These are phyloP conservation scores for Macrosteles quadrilineatus DNA, from an alignment of 1,140 invertebrate species.

Conservation along the genomic window DNA sequence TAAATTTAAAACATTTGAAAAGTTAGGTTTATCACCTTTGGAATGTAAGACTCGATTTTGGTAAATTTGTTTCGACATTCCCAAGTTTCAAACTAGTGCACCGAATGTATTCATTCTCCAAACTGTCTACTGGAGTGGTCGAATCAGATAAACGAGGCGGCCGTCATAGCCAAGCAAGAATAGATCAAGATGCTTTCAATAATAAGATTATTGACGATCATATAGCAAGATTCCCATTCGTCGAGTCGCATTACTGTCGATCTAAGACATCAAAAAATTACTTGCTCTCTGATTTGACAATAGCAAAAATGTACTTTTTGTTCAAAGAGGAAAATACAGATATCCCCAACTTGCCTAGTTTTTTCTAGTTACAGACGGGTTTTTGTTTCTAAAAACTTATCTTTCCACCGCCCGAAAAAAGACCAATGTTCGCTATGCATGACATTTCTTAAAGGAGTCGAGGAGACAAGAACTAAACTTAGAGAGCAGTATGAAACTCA, in stretches of 20 bases:
- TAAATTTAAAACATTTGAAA: too few species aligned
- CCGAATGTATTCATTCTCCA: too few species aligned
- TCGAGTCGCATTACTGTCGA: conserved; percentile 4
- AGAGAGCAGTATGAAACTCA: conserved; percentile 2
- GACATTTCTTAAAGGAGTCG: not conserved
- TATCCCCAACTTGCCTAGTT: not conserved
- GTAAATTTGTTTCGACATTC: too few species aligned
- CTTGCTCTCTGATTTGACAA: not conserved
- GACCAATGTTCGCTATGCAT: not conserved
- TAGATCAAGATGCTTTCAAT: not conserved
- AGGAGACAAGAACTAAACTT: not conserved
- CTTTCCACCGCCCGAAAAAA: conserved; percentile 11
- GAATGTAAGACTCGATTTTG: too few species aligned
- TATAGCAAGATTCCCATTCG: not conserved
- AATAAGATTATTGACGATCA: conserved; percentile 9
- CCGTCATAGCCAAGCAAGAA: not conserved
- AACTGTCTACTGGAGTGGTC: not conserved
- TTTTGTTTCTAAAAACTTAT: not conserved
- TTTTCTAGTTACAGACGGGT: conserved; percentile 17
- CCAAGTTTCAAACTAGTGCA: too few species aligned
- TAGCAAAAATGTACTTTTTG: conserved; percentile 12
- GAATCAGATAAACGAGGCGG: not conserved
- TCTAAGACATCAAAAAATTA: conserved; percentile 4
- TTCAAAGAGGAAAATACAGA: not conserved
- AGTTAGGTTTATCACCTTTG: too few species aligned